phyloP scores from a whole-genome alignment of 2,113 vertebrate species.

The Taurulus bubalis region DNA sequence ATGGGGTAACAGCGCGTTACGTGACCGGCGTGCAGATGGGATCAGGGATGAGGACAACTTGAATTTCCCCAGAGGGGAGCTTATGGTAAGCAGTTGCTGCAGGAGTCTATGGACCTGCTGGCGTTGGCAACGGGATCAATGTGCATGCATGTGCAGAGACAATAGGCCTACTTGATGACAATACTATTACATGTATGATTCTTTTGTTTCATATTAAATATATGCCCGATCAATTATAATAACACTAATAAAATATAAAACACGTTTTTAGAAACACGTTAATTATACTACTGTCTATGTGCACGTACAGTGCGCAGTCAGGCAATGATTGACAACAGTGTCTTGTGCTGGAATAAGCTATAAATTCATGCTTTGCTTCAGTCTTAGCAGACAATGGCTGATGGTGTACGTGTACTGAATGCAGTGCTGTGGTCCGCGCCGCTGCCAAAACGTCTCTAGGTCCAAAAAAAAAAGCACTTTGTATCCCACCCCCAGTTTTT shows the following conservation, averaged over 20 bases:
- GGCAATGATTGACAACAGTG: constrained; percentile 78
- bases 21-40: constrained; percentile 83
- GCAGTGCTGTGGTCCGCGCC: constrained; percentile 57
- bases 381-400: constrained; percentile 75
- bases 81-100: constrained; percentile 49
- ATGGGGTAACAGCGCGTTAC: constrained; percentile 74
- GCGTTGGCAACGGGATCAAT: constrained; percentile 26
- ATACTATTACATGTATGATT: background rate
- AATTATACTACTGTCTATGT: background rate
- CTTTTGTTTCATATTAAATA: background rate
- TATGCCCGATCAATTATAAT: background rate
- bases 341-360: constrained; percentile 53
- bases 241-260: background rate
- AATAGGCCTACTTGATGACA: background rate
- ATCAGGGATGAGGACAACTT: constrained; percentile 68
- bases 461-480: constrained; percentile 75
- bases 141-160: constrained; percentile 33
- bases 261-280: background rate
- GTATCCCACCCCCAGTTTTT: constrained; percentile 80
- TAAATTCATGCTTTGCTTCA: constrained; percentile 70
- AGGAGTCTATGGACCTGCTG: constrained; percentile 6
- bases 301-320: constrained; percentile 19
- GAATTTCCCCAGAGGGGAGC: constrained; percentile 61
- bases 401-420: constrained; percentile 85
- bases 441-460: constrained; percentile 81